Percentiles rank a stretch among this genome's conserved stretches.
Evolutionary conservation across 2,797 vertebrate species (phyloP).

Genomic region (Periophthalmus magnuspinnatus): DNA sequence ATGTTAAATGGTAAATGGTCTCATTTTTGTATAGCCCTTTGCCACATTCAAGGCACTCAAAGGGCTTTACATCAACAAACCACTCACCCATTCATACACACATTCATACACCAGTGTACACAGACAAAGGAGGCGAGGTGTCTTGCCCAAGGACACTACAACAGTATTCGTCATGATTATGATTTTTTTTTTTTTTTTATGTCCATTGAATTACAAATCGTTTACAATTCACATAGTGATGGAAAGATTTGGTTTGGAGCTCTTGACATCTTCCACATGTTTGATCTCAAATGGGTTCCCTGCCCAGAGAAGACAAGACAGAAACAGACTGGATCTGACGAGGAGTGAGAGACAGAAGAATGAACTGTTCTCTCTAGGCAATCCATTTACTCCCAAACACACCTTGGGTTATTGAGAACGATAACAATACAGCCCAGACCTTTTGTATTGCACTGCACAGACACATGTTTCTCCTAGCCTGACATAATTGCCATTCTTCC

Average conservation of each 20-base stretch:
- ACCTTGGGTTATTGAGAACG: slow-evolving; percentile 80
- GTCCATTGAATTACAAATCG: slow-evolving; percentile 1
- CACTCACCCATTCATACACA: no score
- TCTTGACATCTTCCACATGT: slow-evolving; percentile 15
- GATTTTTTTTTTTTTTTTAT: not conserved
- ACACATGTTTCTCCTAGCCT: slow-evolving; percentile 79
- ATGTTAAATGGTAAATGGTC: no score
- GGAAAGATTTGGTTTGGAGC: slow-evolving; percentile 10
- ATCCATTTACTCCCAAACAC: slow-evolving; percentile 79
- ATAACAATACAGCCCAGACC: slow-evolving; percentile 76
- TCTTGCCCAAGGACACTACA: no score
- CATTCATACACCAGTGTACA: no score
- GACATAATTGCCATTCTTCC: slow-evolving; percentile 84
- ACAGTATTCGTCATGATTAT: no score
- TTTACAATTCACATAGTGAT: not conserved
- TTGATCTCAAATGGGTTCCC: slow-evolving; percentile 6
- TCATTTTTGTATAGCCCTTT: no score
- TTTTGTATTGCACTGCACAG: slow-evolving; percentile 69
- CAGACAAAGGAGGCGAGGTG: no score
- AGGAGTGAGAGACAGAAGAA: slow-evolving; percentile 25
- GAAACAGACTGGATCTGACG: slow-evolving; percentile 13
- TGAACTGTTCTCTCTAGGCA: slow-evolving; percentile 68
- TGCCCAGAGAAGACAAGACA: slow-evolving; percentile 3
- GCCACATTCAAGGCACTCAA: no score
- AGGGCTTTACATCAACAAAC: no score